phyloP scores from a whole-genome alignment of 2,113 vertebrate genomes.

The Spilogale gracilis region DNA sequence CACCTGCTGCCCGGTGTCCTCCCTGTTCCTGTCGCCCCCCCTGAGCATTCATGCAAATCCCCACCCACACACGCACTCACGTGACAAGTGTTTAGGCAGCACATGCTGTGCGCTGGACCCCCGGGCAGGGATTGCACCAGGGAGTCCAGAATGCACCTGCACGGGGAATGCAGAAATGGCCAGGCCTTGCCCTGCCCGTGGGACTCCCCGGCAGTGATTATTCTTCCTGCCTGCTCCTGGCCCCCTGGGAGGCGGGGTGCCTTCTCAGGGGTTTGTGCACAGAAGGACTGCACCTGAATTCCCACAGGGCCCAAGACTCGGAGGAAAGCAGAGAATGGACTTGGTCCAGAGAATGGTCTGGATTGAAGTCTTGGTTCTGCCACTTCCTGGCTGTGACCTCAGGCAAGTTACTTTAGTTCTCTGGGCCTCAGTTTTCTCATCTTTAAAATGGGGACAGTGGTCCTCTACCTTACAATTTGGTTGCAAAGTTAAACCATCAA shows the following conservation, averaged over 20 bases:
- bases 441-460: background rate
- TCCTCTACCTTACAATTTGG: background rate
- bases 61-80: background rate
- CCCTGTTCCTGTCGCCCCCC: background rate
- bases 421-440: background rate
- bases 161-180: background rate
- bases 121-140: background rate
- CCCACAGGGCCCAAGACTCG: accelerated
- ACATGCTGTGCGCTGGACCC: background rate
- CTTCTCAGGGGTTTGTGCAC: background rate
- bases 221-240: background rate
- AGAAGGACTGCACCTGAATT: background rate
- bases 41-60: background rate
- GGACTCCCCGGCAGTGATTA: background rate
- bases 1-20: background rate
- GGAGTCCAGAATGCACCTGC: background rate
- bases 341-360: background rate
- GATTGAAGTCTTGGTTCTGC: background rate
- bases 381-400: background rate
- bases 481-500: background rate
- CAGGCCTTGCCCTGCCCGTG: background rate
- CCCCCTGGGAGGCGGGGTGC: background rate
- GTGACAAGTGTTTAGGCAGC: background rate
- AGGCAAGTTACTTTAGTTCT: background rate
- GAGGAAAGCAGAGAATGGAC: background rate